Evolutionary conservation across 1,140 invertebrate species (phyloP), one percentile per base, ranked within the genome.

Genomic region (Scaptomyza graminum): DNA sequence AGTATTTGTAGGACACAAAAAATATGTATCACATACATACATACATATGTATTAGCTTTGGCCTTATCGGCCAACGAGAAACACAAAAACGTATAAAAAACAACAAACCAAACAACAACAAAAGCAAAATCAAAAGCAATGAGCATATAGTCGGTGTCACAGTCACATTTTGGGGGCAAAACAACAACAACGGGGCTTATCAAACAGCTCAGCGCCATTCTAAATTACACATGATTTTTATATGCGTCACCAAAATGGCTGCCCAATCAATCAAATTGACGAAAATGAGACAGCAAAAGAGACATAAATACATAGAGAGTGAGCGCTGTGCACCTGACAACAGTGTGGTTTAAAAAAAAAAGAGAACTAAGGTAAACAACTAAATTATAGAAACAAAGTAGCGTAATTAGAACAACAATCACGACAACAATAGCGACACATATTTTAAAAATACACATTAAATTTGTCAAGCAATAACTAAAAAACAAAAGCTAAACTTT

Each of bases 221-320:
- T 55, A 81, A 77, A 81, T 64, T 81, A 69, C 67, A 69, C 51
- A 63, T 52, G 50, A 55, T 55, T 64, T 66, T 59, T 66, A 71
- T 73, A 76, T 80, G 80, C 80, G 80, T 85, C 80, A 81, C 65
- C 52, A 81, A 79, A 67, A 76, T 81, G 77, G 77, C 77, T 63
- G 80, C 68, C 80, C 80, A 84, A 84, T 84, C 80, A 84, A 78
- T 73, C 74, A 71, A 80, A 66, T 68, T 62, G 57, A 68, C 44
- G 15, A 61, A 47, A 54, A 16, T 44, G 22, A 44, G 25, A 72
- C 25, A 47, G 67, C 60, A 67, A 59, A 22, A 41, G 39, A 65
- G 63, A n/a, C n/a, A n/a, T n/a, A n/a, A n/a, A n/a, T n/a, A n/a
- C n/a, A 52, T 16, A 31, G 73, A 50, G 52, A 57, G 37, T 34